These are phyloP conservation scores for Camelus bactrianus DNA, from an alignment of 2,113 vertebrate genomes.

Conservation along the genomic window DNA sequence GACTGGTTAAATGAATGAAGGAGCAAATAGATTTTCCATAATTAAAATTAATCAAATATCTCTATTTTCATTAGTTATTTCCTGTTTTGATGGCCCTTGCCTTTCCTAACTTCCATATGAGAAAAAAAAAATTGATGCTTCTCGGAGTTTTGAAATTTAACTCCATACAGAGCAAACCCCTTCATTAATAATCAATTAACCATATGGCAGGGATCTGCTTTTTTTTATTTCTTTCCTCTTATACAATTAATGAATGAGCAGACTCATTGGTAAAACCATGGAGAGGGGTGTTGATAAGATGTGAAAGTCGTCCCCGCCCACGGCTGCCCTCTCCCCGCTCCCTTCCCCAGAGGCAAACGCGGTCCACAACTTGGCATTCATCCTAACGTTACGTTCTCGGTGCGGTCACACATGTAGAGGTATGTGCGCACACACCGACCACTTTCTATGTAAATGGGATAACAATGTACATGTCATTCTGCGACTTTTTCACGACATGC, in stretches of 20 bases:
- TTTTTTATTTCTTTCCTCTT: neutral
- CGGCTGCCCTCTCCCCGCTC: fast-evolving
- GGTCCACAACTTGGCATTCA: neutral
- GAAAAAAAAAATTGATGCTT: neutral
- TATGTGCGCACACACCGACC: too few relatives aligned
- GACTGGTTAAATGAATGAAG: slow-evolving; percentile 40
- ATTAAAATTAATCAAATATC: neutral
- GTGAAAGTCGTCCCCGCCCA: neutral
- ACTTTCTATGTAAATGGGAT: neutral
- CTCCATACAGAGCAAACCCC: neutral
- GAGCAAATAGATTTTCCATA: neutral
- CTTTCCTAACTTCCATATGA: neutral
- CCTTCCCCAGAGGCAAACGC: neutral
- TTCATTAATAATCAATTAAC: slow-evolving; percentile 38
- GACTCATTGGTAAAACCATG: neutral
- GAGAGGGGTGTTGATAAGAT: neutral
- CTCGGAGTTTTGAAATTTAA: neutral
- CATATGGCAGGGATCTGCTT: neutral
- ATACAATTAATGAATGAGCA: neutral
- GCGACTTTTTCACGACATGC: neutral
- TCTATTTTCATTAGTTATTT: neutral
- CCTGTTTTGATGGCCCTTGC: neutral
- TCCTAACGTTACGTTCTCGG: neutral
- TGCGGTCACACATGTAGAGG: neutral
- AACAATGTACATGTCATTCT: neutral